Conservation (phyloP, 2,888 invertebrate genomes). For the Eucera pruinosa region DNA sequence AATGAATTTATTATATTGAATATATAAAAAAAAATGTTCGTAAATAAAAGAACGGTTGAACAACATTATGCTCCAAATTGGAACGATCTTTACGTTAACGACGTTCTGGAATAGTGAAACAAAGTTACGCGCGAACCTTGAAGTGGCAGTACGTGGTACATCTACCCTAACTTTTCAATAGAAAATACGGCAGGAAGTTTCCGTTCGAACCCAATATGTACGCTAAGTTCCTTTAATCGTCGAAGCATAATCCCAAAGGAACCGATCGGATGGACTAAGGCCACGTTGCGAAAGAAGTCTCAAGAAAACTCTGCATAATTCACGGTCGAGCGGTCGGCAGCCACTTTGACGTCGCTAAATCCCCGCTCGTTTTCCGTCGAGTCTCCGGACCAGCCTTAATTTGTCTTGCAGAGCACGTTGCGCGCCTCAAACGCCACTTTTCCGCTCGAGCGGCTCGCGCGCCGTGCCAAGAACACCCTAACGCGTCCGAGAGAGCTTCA, state of each 20-base stretch:
- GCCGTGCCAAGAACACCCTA: slow-evolving; percentile 60
- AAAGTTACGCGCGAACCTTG: no score
- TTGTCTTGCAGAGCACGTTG: slow-evolving; percentile 67
- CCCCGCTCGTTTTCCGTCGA: slow-evolving; percentile 38
- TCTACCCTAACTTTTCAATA: no score
- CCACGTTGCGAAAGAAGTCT: slow-evolving; percentile 44
- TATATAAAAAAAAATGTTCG: no score
- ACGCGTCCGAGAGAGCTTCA: slow-evolving; percentile 18
- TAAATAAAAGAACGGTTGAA: no score
- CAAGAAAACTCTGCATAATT: slow-evolving; percentile 69
- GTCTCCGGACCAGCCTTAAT: slow-evolving; percentile 63
- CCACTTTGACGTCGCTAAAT: slow-evolving; percentile 56
- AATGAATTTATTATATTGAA: no score
- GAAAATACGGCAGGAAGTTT: no score
- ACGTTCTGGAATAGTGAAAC: no score
- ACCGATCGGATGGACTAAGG: slow-evolving; percentile 34
- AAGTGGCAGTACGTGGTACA: no score
- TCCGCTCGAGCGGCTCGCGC: slow-evolving; percentile 64
- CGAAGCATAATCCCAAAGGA: slow-evolving; percentile 45
- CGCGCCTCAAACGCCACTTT: slow-evolving; percentile 70
- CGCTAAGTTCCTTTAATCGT: slow-evolving; percentile 43
- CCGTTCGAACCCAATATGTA: no score
- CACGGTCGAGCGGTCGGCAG: slow-evolving; percentile 49
- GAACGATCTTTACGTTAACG: no score
- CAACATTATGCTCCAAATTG: no score